Evolutionary conservation across 2,113 vertebrate species (phyloP).

Genomic region (Ploceus nigricollis): DNA sequence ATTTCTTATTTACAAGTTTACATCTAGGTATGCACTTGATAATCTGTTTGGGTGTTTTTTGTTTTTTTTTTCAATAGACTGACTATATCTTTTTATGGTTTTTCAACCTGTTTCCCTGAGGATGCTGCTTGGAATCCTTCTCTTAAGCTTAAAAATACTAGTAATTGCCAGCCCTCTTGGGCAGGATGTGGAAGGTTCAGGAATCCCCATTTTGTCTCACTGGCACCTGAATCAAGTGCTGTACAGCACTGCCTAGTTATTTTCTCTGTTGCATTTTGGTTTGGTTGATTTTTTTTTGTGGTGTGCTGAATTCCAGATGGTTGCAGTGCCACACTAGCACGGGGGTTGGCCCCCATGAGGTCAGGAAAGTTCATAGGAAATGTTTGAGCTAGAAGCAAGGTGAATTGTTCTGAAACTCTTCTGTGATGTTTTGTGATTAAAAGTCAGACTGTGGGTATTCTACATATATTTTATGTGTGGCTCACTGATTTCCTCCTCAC

Average conservation of each 20-base stretch:
- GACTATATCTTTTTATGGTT: background rate
- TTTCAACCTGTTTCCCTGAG: background rate
- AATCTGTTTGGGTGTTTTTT: background rate
- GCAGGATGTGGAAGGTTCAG: background rate
- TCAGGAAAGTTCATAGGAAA: background rate
- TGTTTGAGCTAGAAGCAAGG: background rate
- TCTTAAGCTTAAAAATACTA: background rate
- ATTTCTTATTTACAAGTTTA: background rate
- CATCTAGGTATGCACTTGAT: background rate
- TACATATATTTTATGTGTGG: accelerated
- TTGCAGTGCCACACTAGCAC: background rate
- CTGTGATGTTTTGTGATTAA: background rate
- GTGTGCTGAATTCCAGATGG: accelerated
- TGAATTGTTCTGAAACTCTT: background rate
- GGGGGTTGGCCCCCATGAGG: background rate
- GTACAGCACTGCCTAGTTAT: background rate
- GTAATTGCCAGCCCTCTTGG: background rate
- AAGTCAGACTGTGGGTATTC: background rate
- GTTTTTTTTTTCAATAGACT: background rate
- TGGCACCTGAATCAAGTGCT: background rate
- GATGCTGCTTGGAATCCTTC: background rate
- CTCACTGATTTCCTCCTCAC: background rate
- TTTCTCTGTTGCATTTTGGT: background rate
- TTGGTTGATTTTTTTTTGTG: background rate
- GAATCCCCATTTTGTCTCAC: background rate